Evolutionary conservation across 2,113 vertebrate genomes (phyloP).

Genomic region (Meleagris gallopavo): DNA sequence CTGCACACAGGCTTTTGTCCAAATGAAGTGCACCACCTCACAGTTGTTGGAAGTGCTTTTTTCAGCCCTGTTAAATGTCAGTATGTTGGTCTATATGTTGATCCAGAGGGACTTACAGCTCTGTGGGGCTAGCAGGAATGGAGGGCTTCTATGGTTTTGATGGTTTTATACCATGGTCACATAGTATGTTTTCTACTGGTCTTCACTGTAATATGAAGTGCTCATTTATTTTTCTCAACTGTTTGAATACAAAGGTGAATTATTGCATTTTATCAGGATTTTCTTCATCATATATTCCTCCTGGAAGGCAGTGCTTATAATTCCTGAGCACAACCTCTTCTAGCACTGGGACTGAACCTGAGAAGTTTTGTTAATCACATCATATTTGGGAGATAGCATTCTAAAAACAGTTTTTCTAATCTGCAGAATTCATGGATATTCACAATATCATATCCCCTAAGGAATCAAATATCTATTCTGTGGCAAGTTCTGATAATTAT

Average conservation of each 20-base stretch:
- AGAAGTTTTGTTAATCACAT: not conserved
- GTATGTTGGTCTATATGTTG: not conserved
- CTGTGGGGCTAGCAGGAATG: not conserved
- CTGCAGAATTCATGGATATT: not conserved
- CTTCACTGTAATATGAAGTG: not conserved
- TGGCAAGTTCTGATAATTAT: not conserved
- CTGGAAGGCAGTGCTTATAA: not conserved
- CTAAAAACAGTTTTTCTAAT: not conserved
- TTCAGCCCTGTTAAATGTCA: not conserved
- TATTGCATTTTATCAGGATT: not conserved
- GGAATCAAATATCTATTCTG: not conserved
- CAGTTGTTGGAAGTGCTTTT: not conserved
- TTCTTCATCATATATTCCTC: not conserved
- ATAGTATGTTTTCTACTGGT: not conserved
- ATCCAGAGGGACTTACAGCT: not conserved
- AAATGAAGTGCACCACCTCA: not conserved
- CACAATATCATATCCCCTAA: not conserved
- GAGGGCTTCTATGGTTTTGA: not conserved
- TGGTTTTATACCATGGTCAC: not conserved
- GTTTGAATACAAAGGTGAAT: not conserved
- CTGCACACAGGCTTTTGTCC: not conserved
- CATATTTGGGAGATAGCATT: not conserved
- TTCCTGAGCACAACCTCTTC: not conserved
- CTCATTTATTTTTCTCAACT: not conserved
- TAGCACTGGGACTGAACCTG: not conserved